These are phyloP conservation scores for Busseola fusca DNA, from an alignment of 2,888 invertebrate species.

Conservation along the genomic window DNA sequence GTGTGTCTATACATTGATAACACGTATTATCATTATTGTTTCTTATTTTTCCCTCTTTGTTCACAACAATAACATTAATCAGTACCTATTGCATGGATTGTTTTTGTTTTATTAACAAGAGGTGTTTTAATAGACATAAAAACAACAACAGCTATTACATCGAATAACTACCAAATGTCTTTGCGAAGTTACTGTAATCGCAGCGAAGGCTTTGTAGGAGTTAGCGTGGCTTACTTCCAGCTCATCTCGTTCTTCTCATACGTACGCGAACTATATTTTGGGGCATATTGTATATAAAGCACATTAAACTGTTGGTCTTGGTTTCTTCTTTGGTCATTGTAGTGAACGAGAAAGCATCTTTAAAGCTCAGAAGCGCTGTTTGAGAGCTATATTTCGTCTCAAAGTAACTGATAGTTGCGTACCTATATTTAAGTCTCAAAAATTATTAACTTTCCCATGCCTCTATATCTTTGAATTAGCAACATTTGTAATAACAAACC, in stretches of 20 bases:
- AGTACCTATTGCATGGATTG: slow-evolving; percentile 8
- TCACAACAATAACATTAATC: slow-evolving; percentile 28
- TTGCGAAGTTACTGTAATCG: neutral
- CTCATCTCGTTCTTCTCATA: neutral
- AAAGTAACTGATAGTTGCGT: no score
- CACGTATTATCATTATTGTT: slow-evolving; percentile 21
- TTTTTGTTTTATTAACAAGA: slow-evolving; percentile 14
- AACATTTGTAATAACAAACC: no score
- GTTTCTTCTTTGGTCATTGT: no score
- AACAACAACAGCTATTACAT: slow-evolving; percentile 3
- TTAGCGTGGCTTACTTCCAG: neutral
- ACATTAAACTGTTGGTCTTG: neutral
- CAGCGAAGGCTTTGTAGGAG: neutral
- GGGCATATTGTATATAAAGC: neutral
- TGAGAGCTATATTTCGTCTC: no score
- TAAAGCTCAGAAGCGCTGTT: no score
- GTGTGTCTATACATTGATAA: neutral
- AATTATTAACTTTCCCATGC: no score
- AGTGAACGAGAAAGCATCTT: no score
- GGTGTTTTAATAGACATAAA: neutral
- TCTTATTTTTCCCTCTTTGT: slow-evolving; percentile 16
- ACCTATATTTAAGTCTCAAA: no score
- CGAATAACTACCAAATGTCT: no score
- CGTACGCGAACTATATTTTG: no score
- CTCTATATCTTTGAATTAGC: no score